Percentiles rank a stretch among this genome's conserved stretches.
Conservation (phyloP, 2,888 invertebrate genomes). For the Scaptomyza flava region DNA sequence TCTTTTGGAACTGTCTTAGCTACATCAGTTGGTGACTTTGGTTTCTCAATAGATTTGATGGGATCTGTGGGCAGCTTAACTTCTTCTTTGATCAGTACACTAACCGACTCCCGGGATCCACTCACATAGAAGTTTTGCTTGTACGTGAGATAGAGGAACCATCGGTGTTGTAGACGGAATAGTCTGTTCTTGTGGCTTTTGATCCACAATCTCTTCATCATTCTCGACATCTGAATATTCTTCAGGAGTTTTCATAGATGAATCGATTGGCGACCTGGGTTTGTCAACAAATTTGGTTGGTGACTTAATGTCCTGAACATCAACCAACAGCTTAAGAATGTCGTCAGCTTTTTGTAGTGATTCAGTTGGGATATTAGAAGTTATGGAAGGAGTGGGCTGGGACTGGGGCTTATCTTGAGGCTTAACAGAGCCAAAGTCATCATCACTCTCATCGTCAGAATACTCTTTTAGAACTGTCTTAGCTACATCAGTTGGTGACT, state of each 20-base stretch:
- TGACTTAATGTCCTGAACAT: too few relatives aligned
- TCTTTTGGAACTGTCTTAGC: background rate
- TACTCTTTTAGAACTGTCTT: background rate
- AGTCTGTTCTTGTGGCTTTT: background rate
- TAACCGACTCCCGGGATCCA: background rate
- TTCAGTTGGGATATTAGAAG: background rate
- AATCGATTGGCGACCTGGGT: too few relatives aligned
- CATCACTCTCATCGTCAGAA: slow-evolving; percentile 29
- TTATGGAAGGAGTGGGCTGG: background rate
- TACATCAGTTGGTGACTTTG: background rate
- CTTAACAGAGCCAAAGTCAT: slow-evolving; percentile 8
- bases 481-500: slow-evolving; percentile 4
- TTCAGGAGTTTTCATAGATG: too few relatives aligned
- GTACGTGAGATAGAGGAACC: background rate
- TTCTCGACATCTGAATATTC: too few relatives aligned
- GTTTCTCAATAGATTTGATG: background rate
- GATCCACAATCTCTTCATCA: too few relatives aligned
- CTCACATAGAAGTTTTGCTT: background rate
- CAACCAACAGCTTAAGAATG: too few relatives aligned
- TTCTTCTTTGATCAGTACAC: background rate
- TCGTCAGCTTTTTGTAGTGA: too few relatives aligned
- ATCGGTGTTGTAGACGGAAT: background rate
- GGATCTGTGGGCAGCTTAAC: background rate
- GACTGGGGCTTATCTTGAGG: slow-evolving; percentile 7
- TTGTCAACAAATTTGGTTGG: too few relatives aligned